Evolutionary conservation across 53 echinoderm and acorn worm species (phyloP), one percentile per base, ranked within the genome.

Genomic region (Echinometra lucunter): DNA sequence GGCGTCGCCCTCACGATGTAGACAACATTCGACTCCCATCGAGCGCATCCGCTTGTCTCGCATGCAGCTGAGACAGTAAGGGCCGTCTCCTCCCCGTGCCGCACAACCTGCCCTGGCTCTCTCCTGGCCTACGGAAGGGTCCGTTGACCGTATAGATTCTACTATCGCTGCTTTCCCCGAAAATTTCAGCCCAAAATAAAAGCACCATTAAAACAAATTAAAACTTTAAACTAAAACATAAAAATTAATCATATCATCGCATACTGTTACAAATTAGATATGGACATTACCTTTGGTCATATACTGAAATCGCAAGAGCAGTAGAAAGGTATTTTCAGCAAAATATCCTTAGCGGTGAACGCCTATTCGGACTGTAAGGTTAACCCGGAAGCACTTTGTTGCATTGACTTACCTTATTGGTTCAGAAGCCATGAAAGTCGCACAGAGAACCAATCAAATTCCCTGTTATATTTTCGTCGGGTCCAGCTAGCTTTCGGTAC

Each of bases 311-410:
- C 38, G 18, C 38, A 42, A 78, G 42, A 6, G 19, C 13, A 42
- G 78, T 8, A 78, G 35, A 40, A 19, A 42, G 8, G 78, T 78
- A 78, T 78, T 78, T 78, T 40, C 78, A 78, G 78, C 78, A 21
- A 78, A 69, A 78, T 78, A 78, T 78, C 38, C 78, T 42, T 37
- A n/a, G 38, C 78, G 78, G 78, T 78, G 78, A 78, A 78, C 78
- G 78, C 78, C 78, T 78, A 78, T 78, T 78, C 78, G 78, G 38
- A 40, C 38, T 6, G 21, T 35, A 78, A 35, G 78, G 42, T 78
- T 78, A 78, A 78, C 78, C 78, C 78, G 78, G 78, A 78, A 78
- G 42, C 38, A 23, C 16, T 78, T 19, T 42, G 19, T 40, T 78
- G 38, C 42, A 42, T 7, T 38, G 8, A 19, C 42, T 37, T 35